Conservation (phyloP, 2,888 invertebrate species). For the Marronus borbonicus region DNA sequence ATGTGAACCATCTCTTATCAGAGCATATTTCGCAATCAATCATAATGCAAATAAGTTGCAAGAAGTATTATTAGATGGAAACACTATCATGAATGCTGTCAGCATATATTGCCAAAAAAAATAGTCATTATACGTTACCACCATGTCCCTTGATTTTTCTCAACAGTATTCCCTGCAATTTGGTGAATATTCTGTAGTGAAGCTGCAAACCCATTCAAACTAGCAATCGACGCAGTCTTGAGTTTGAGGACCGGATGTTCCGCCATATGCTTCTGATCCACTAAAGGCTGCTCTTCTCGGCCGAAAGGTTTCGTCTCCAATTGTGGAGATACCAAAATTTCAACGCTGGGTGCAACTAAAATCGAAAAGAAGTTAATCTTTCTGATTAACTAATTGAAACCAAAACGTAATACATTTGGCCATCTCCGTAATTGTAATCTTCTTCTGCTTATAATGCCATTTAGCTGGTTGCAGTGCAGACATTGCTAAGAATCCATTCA, state of each 20-base stretch:
- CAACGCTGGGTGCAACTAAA: conserved; percentile 11
- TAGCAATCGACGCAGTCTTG: conserved; percentile 46
- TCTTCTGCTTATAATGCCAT: conserved; percentile 75
- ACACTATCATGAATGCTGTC: no score
- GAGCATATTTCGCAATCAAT: no score
- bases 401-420: conserved; percentile 1
- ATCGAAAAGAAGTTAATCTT: neutral
- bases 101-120: no score
- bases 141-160: conserved; percentile 15
- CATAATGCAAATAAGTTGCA: no score
- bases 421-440: conserved; percentile 16
- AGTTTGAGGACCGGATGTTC: conserved; percentile 22
- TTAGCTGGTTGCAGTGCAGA: conserved; percentile 82
- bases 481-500: conserved; percentile 80
- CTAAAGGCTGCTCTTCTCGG: conserved; percentile 20
- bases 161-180: neutral
- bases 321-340: neutral
- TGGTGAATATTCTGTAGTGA: conserved; percentile 49
- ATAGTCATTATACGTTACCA: neutral
- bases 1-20: no score
- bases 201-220: conserved; percentile 49
- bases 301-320: neutral
- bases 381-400: neutral
- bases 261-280: conserved; percentile 14
- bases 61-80: no score